These are phyloP conservation scores for Drosophila nannoptera DNA, from an alignment of 1,140 invertebrate species.

Conservation along the genomic window DNA sequence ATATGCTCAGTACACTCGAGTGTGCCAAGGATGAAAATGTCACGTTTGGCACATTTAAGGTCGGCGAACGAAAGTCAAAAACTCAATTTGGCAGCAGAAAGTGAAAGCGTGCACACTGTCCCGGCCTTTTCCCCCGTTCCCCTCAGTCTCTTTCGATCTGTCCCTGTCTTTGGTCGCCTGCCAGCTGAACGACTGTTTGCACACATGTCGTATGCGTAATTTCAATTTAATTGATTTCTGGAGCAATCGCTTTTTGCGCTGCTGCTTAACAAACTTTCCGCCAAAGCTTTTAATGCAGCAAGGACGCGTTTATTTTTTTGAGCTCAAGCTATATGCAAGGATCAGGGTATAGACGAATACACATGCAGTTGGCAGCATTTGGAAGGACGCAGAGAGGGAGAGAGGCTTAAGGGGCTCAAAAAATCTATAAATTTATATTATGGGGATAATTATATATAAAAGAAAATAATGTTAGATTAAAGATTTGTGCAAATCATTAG, in stretches of 20 bases:
- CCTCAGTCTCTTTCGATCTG: constrained; percentile 2
- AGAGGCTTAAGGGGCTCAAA: too few species aligned
- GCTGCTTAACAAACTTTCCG: constrained; percentile 56
- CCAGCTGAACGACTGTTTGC: constrained; percentile 35
- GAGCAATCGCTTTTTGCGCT: constrained; percentile 53
- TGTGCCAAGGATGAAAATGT: constrained; percentile 20
- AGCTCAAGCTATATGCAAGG: too few species aligned
- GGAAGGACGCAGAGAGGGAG: too few species aligned
- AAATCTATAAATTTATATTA: too few species aligned
- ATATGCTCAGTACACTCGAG: too few species aligned
- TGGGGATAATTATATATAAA: too few species aligned
- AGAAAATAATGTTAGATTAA: too few species aligned
- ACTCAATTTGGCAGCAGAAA: constrained; percentile 62
- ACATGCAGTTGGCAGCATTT: not conserved
- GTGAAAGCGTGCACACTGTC: constrained; percentile 43
- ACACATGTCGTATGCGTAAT: constrained; percentile 75
- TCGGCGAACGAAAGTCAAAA: constrained; percentile 32
- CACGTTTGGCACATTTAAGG: constrained; percentile 61
- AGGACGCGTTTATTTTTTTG: constrained; percentile 43
- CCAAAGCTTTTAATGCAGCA: constrained; percentile 61
- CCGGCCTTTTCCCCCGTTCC: not conserved
- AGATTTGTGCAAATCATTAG: too few species aligned
- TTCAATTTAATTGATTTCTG: constrained; percentile 73
- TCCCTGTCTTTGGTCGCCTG: constrained; percentile 1
- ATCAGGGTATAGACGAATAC: not conserved